These are phyloP conservation scores for Acanthisitta chloris DNA, from an alignment of 2,113 vertebrate species.

Conservation along the genomic window DNA sequence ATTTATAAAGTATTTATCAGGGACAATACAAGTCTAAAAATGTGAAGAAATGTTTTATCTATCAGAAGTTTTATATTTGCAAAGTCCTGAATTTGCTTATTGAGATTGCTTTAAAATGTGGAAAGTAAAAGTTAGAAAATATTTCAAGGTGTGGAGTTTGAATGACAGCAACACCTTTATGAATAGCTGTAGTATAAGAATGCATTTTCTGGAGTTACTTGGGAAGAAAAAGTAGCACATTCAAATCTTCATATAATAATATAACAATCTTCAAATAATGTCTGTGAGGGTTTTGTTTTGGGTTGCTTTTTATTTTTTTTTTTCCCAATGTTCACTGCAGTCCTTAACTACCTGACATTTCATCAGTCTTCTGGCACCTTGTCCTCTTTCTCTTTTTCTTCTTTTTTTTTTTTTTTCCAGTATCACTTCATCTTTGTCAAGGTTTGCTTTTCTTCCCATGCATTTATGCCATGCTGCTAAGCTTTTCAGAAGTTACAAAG, in stretches of 20 bases:
- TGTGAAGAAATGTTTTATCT: neutral
- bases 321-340: neutral
- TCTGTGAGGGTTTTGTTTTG: neutral
- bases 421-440: conserved; percentile 47
- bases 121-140: neutral
- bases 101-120: neutral
- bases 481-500: neutral
- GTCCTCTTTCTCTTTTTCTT: neutral
- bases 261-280: neutral
- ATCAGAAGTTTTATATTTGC: neutral
- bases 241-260: neutral
- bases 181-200: neutral
- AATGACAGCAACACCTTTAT: neutral
- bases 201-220: neutral
- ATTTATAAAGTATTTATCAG: neutral
- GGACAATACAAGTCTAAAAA: neutral
- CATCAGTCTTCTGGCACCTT: conserved; percentile 7
- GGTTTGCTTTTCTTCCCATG: conserved; percentile 42
- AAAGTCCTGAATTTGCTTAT: neutral
- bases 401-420: neutral
- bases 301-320: neutral
- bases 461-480: neutral
- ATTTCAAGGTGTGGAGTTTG: neutral
- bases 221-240: neutral
- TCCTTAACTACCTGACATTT: neutral